Evolutionary conservation across 2,113 vertebrate genomes (phyloP).

Genomic region (Tympanuchus pallidicinctus): DNA sequence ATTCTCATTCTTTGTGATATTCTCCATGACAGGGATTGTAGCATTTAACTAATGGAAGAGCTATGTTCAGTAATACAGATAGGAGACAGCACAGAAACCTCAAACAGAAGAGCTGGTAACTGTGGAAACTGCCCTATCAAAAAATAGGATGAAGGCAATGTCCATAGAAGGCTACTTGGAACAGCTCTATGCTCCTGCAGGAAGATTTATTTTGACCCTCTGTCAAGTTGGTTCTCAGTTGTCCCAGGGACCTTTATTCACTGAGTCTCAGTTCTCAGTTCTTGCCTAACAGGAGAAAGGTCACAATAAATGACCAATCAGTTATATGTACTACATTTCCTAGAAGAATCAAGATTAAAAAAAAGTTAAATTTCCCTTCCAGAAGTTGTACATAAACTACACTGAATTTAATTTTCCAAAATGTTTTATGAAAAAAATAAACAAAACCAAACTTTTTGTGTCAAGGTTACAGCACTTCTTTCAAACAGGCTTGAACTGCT

Average conservation of each 20-base stretch:
- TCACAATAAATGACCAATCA: neutral
- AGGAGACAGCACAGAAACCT: neutral
- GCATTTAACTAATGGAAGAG: neutral
- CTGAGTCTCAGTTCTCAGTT: neutral
- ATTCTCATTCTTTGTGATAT: neutral
- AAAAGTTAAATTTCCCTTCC: neutral
- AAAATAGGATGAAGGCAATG: neutral
- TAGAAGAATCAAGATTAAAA: neutral
- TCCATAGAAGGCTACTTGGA: neutral
- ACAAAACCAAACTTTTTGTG: neutral
- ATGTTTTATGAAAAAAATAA: neutral
- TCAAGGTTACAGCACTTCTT: neutral
- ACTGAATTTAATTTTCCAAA: neutral
- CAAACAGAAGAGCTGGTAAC: neutral
- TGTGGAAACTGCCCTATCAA: neutral
- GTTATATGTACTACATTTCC: neutral
- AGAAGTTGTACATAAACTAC: neutral
- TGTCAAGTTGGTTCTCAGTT: neutral
- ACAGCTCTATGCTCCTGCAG: too few species aligned
- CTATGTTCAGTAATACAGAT: neutral
- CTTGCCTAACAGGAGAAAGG: neutral
- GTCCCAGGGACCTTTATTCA: neutral
- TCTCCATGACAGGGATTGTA: neutral
- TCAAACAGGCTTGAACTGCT: neutral
- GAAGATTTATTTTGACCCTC: neutral